These are phyloP conservation scores for Platycercus adscitus DNA, from an alignment of 2,113 vertebrate genomes.

Conservation along the genomic window DNA sequence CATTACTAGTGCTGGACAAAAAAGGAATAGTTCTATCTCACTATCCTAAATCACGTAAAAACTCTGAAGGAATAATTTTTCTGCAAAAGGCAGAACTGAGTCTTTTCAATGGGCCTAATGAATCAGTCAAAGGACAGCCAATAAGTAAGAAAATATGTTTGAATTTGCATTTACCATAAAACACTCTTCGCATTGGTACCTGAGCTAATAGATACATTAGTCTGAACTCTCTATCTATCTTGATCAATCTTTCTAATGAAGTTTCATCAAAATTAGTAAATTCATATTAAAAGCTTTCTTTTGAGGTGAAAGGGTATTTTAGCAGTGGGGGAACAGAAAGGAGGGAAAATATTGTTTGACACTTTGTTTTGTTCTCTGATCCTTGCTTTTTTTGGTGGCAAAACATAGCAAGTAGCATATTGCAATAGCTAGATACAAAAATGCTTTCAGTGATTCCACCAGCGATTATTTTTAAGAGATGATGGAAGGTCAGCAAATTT, in stretches of 20 bases:
- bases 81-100: background rate
- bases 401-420: background rate
- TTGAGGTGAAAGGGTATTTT: background rate
- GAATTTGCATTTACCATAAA: background rate
- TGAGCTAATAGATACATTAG: background rate
- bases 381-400: background rate
- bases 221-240: background rate
- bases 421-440: background rate
- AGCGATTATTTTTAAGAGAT: background rate
- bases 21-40: background rate
- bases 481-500: background rate
- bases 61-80: background rate
- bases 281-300: background rate
- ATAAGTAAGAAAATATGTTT: background rate
- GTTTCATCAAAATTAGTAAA: background rate
- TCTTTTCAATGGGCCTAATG: background rate
- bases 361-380: background rate
- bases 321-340: background rate
- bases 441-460: background rate
- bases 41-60: background rate
- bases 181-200: background rate
- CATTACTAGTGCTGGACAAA: background rate
- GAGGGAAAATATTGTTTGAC: background rate
- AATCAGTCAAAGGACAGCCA: background rate
- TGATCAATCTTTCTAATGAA: background rate